Evolutionary conservation across 1,140 invertebrate species (phyloP), one percentile per base, ranked within the genome.

Genomic region (Pectinophora gossypiella): DNA sequence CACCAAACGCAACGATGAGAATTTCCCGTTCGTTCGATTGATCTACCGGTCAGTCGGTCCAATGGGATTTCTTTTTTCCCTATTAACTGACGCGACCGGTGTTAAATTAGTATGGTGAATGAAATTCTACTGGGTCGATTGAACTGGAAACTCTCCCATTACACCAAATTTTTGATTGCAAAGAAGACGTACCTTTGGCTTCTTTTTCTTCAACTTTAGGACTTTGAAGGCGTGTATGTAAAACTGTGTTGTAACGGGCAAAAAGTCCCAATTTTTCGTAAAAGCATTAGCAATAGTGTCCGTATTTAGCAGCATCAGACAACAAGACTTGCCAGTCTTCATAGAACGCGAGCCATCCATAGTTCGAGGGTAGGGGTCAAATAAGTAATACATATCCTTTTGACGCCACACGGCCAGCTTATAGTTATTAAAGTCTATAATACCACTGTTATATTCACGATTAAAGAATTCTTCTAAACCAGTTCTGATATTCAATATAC

Each of bases 211-310:
- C 19, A 85, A 48, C 54, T 84, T 86, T 3, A 87, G 56, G 4
- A 89, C 87, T 75, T 90, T 90, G 46, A 90, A 81, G 7, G 88
- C 88, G 53, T 90, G 88, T 16, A 90, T 74, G 49, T 76, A 81
- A 64, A 90, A 90, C 36, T 78, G 84, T 15, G 84, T 77, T 1
- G 85, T 87, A 0, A 57, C 49, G 1, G 89, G 87, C 32, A 88
- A 77, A 42, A 88, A 83, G 44, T 89, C 81, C 74, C 86, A 89
- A 59, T 89, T 90, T 20, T 72, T 76, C 0, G 72, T 71, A 7
- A 90, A 77, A 1, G 78, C 78, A 1, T 64, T 63, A 0, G 88
- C 76, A 53, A 89, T 73, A 5, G 87, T 76, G 22, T 85, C 84
- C 3, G 89, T 45, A 51, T 85, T 84, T 5, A 88, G 62, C 32